These are phyloP conservation scores for Aphelenchoides besseyi DNA, from an alignment of 1,140 invertebrate species.

Conservation along the genomic window DNA sequence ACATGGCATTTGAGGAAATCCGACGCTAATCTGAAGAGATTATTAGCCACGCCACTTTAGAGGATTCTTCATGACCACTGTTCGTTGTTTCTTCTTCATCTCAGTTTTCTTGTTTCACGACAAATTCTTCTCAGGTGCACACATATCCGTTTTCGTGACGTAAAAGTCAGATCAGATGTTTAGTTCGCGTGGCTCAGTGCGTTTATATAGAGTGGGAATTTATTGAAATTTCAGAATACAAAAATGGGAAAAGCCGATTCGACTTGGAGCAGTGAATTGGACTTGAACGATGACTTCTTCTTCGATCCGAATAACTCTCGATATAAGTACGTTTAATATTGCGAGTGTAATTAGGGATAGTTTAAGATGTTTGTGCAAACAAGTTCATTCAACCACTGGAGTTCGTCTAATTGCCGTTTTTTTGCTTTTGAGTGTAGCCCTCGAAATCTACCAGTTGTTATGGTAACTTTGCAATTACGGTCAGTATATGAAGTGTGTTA, in stretches of 20 bases:
- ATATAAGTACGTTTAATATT: slow-evolving; percentile 2
- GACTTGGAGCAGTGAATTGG: background rate
- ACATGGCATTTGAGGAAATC: too few species aligned
- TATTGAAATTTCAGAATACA: background rate
- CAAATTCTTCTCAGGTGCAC: too few species aligned
- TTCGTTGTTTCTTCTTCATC: too few species aligned
- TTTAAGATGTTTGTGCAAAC: slow-evolving; percentile 8
- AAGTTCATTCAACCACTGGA: slow-evolving; percentile 6
- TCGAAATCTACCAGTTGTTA: slow-evolving; percentile 1
- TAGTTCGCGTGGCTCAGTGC: too few species aligned
- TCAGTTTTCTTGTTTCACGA: too few species aligned
- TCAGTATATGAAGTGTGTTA: background rate
- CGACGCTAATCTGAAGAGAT: background rate
- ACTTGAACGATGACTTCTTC: background rate
- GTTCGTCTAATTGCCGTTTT: background rate
- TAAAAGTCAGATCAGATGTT: background rate
- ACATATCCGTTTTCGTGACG: slow-evolving; percentile 5
- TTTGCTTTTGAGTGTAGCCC: slow-evolving; percentile 4
- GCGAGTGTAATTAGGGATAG: background rate
- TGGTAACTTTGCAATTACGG: background rate
- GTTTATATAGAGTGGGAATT: too few species aligned
- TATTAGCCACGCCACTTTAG: too few species aligned
- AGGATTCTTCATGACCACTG: too few species aligned
- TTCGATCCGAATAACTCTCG: slow-evolving; percentile 16
- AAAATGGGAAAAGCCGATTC: background rate